Conservation (phyloP, 2,888 invertebrate genomes). For the Deilephila elpenor region DNA sequence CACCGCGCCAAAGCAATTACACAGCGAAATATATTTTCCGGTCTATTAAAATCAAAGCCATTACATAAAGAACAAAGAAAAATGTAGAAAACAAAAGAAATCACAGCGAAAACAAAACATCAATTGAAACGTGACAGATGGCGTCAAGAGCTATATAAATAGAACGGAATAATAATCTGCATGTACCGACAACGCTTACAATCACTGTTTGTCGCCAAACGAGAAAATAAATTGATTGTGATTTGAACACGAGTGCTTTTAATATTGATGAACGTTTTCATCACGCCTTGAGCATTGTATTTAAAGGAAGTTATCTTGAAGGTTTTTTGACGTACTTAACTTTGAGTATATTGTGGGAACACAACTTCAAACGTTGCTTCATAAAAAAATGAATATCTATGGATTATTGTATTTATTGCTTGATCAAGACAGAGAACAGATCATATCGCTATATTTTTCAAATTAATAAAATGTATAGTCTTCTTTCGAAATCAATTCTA, state of each 20-base stretch:
- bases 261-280: neutral
- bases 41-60: too few species aligned
- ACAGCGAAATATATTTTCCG: too few species aligned
- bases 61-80: neutral
- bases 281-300: neutral
- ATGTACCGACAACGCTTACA: constrained; percentile 9
- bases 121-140: constrained; percentile 56
- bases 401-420: too few species aligned
- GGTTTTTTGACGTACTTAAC: neutral
- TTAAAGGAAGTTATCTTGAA: neutral
- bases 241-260: constrained; percentile 24
- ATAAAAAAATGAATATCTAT: too few species aligned
- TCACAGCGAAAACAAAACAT: constrained; percentile 42
- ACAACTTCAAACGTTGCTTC: too few species aligned
- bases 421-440: too few species aligned
- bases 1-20: too few species aligned
- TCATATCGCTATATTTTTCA: too few species aligned
- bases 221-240: constrained; percentile 35
- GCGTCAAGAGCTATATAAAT: constrained; percentile 33
- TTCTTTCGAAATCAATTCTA: too few species aligned
- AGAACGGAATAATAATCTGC: constrained; percentile 18
- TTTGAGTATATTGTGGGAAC: too few species aligned
- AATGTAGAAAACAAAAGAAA: neutral
- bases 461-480: too few species aligned
- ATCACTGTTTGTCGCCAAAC: constrained; percentile 32